Evolutionary conservation across 1,140 invertebrate species (phyloP), one percentile per base, ranked within the genome.

Genomic region (Zeugodacus cucurbitae): DNA sequence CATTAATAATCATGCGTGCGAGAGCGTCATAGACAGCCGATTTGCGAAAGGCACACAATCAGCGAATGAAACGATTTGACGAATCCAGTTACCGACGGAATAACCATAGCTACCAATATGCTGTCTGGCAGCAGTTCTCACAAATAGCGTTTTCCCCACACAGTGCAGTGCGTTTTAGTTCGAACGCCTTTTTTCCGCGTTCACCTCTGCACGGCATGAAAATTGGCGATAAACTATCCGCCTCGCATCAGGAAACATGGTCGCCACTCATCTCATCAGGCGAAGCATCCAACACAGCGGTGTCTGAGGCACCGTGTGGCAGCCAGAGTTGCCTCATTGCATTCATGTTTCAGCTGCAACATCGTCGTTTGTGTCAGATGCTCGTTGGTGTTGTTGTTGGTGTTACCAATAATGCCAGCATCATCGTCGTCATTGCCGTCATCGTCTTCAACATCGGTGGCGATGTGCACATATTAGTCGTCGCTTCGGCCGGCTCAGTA

Each of bases 161-260:
- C 74, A 11, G 74, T 26, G n/a, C 44, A 22, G 7, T 82, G 11
- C 74, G 74, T 41, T 82, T 82, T 22, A 82, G 48, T 88, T 88
- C 67, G 88, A 91, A 92, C 91, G 91, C 91, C 91, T 91, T 92
- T 91, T 91, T 92, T 93, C 92, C 92, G 92, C 92, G 92, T 93
- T 92, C 92, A 93, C 92, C 91, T 93, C 92, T 93, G 91, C 92
- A 93, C 92, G 91, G 92, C 92, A 93, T 91, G 92, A 93, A 93
- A 92, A 93, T 93, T 93, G 91, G 92, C 92, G 92, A 93, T 93
- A 93, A 93, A 93, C 92, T 93, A 93, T 93, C 74, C 92, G 89
- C 91, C 91, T 92, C 92, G 92, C 92, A 93, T 93, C 92, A 92
- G 92, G 92, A 93, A 93, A 92, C 91, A 93, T 92, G 92, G 92